These are phyloP conservation scores for Oncorhynchus mykiss DNA, from an alignment of 2,113 vertebrate species.

Conservation along the genomic window DNA sequence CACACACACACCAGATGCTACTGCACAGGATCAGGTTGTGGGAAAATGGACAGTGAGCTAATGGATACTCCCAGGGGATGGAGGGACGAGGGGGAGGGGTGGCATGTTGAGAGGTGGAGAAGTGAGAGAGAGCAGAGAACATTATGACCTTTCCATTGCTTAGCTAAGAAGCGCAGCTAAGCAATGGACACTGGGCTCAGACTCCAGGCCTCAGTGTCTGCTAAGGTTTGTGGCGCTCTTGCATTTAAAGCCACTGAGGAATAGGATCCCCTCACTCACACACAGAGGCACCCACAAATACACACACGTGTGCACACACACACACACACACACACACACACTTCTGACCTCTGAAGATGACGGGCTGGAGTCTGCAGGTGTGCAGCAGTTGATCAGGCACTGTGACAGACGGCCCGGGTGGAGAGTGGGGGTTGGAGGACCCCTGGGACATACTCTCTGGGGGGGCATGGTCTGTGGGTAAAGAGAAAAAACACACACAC, in stretches of 20 bases:
- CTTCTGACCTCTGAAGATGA: conserved; percentile 91
- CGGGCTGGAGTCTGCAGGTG: conserved; percentile 89
- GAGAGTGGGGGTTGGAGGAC: conserved; percentile 66
- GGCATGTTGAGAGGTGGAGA: not conserved
- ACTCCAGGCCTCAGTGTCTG: too few species aligned
- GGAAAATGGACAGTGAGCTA: conserved; percentile 8
- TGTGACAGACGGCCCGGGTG: conserved; percentile 79
- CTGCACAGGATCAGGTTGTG: conserved; percentile 3
- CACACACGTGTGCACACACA: not conserved
- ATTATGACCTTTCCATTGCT: not conserved
- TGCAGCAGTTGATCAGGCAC: conserved; percentile 91
- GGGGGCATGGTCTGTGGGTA: conserved; percentile 66
- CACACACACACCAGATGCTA: conserved; percentile 1
- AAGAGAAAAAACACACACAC: not conserved
- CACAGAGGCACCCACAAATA: too few species aligned
- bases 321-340: conserved; percentile 15
- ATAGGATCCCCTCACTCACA: too few species aligned
- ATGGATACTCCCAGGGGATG: conserved; percentile 3
- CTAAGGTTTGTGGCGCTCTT: too few species aligned
- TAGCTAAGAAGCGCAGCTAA: too few species aligned
- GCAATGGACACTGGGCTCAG: too few species aligned
- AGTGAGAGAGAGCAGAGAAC: not conserved
- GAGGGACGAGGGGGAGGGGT: not conserved
- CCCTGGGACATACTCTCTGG: conserved; percentile 72
- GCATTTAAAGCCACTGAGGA: too few species aligned